Conservation (phyloP, 2,888 invertebrate genomes). For the Pachydiplax longipennis region DNA sequence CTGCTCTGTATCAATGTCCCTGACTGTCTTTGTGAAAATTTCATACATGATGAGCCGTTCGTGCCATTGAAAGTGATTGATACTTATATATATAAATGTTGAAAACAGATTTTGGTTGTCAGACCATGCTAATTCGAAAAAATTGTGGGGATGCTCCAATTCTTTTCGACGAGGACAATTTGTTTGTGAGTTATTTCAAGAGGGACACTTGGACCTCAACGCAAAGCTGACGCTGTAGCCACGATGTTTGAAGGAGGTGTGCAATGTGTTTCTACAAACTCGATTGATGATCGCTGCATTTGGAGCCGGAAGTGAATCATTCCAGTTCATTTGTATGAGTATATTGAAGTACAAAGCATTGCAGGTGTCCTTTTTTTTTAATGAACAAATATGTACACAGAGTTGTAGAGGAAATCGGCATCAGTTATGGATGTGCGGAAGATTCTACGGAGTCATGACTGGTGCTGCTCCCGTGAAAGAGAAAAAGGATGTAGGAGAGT, state of each 20-base stretch:
- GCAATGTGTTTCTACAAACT: conserved; percentile 39
- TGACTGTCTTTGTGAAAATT: conserved; percentile 43
- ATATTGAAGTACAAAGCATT: conserved; percentile 32
- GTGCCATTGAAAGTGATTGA: neutral
- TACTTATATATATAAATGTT: neutral
- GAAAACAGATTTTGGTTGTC: neutral
- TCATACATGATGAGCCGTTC: conserved; percentile 24
- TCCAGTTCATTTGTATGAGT: conserved; percentile 12
- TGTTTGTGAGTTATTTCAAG: neutral
- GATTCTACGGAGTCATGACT: conserved; percentile 6
- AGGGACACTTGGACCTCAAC: conserved; percentile 15
- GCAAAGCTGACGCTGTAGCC: conserved; percentile 14
- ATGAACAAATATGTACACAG: neutral
- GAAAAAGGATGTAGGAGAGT: neutral
- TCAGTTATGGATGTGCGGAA: neutral
- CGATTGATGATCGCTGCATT: neutral
- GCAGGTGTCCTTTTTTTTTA: conserved; percentile 22
- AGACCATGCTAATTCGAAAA: neutral
- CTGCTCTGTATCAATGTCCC: conserved; percentile 27
- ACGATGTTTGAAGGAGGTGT: neutral
- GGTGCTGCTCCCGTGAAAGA: conserved; percentile 5
- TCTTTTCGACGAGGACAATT: conserved; percentile 7
- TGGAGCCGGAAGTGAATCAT: conserved; percentile 21
- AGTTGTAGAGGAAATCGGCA: too few species aligned
- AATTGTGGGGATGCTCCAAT: neutral